Evolutionary conservation across 2,113 vertebrate species (phyloP).

Genomic region (Myotis davidii): DNA sequence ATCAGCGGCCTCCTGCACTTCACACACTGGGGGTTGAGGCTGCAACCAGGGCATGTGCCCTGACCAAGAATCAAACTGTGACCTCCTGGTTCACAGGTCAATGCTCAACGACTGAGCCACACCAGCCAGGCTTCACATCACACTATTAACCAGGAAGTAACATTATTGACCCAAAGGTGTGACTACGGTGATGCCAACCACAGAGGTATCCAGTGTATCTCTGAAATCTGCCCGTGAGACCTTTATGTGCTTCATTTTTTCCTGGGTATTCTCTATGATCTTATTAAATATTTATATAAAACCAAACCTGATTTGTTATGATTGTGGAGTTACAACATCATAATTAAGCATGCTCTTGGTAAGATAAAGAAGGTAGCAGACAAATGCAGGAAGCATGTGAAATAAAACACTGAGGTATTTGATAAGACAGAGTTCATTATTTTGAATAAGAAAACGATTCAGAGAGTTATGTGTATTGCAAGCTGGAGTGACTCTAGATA

Average conservation of each 20-base stretch:
- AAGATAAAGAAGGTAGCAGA: not conserved
- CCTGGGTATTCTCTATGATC: not conserved
- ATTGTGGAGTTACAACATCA: not conserved
- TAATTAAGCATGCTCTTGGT: not conserved
- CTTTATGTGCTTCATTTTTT: not conserved
- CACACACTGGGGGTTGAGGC: too few relatives aligned
- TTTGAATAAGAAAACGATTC: not conserved
- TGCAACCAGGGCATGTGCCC: too few relatives aligned
- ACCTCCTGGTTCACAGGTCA: too few relatives aligned
- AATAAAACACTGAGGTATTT: not conserved
- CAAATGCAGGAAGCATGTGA: not conserved
- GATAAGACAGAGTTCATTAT: not conserved
- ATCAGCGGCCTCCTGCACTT: too few relatives aligned
- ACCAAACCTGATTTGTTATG: not conserved
- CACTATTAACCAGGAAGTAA: not conserved
- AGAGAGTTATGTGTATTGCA: not conserved
- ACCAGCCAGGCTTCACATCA: not conserved
- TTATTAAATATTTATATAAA: slow-evolving; percentile 7
- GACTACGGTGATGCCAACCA: not conserved
- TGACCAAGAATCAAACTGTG: too few relatives aligned
- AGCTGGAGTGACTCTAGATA: not conserved
- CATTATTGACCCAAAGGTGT: not conserved
- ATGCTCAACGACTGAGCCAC: too few relatives aligned
- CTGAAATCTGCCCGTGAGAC: not conserved
- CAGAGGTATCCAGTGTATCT: not conserved